Conservation (phyloP, 1,140 invertebrate species). For the Bombus picipes region DNA sequence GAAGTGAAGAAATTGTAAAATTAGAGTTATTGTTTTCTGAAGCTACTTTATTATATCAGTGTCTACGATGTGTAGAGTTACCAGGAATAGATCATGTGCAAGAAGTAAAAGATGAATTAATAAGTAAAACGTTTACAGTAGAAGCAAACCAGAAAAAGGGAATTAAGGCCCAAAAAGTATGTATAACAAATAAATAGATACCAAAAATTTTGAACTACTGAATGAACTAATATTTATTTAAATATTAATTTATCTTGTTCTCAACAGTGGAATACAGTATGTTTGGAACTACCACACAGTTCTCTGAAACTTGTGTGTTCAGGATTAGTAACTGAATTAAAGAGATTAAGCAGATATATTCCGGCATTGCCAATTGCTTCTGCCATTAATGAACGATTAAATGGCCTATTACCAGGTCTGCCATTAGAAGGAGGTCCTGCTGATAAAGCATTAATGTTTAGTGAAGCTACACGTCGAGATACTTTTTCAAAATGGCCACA, state of each 20-base stretch:
- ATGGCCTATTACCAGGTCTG: conserved; percentile 86
- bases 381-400: conserved; percentile 92
- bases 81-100: conserved; percentile 88
- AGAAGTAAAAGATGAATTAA: conserved; percentile 90
- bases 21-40: conserved; percentile 93
- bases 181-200: conserved; percentile 1
- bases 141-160: conserved; percentile 90
- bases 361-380: conserved; percentile 94
- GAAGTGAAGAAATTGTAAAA: conserved; percentile 89
- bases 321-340: conserved; percentile 91
- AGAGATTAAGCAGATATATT: conserved; percentile 90
- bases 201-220: not conserved
- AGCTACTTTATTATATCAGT: conserved; percentile 92
- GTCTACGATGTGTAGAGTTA: conserved; percentile 88
- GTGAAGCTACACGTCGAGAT: conserved; percentile 93
- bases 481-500: conserved; percentile 97
- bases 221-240: not conserved
- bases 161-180: conserved; percentile 92
- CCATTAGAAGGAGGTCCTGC: conserved; percentile 81
- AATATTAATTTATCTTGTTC: conserved; percentile 6
- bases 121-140: conserved; percentile 87
- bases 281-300: conserved; percentile 89
- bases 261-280: conserved; percentile 94
- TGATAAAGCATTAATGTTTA: conserved; percentile 92
- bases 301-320: conserved; percentile 90